Conservation (phyloP, 1,140 invertebrate genomes). For the Ips nitidus region DNA sequence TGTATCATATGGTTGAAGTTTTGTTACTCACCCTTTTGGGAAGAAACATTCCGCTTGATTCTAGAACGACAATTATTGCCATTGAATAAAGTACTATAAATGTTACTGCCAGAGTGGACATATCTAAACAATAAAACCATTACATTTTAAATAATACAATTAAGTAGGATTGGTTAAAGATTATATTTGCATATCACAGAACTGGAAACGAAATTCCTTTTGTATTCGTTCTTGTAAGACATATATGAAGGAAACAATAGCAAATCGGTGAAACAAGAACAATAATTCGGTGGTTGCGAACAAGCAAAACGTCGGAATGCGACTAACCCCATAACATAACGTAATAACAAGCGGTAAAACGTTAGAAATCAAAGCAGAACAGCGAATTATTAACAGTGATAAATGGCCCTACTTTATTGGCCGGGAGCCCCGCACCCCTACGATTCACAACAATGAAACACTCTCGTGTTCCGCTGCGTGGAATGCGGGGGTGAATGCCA, state of each 20-base stretch:
- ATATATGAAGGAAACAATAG: not conserved
- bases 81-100: constrained; percentile 34
- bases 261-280: not conserved
- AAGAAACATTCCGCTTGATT: constrained; percentile 41
- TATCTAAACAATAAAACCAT: constrained; percentile 34
- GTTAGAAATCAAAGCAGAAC: constrained; percentile 37
- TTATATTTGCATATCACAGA: too few species aligned
- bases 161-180: too few species aligned
- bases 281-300: too few species aligned
- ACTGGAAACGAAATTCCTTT: too few species aligned
- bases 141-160: not conserved
- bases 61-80: constrained; percentile 26
- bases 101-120: constrained; percentile 36
- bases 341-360: constrained; percentile 37
- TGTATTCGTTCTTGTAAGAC: too few species aligned
- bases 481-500: constrained; percentile 45
- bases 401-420: constrained; percentile 48
- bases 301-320: constrained; percentile 11
- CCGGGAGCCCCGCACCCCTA: constrained; percentile 36
- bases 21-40: constrained; percentile 41
- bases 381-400: constrained; percentile 47
- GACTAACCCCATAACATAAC: constrained; percentile 23
- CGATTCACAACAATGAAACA: constrained; percentile 48
- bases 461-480: constrained; percentile 46
- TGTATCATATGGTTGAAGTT: not conserved